phyloP scores from a whole-genome alignment of 2,797 vertebrate species.

The Melanotaenia parkinsoni region DNA sequence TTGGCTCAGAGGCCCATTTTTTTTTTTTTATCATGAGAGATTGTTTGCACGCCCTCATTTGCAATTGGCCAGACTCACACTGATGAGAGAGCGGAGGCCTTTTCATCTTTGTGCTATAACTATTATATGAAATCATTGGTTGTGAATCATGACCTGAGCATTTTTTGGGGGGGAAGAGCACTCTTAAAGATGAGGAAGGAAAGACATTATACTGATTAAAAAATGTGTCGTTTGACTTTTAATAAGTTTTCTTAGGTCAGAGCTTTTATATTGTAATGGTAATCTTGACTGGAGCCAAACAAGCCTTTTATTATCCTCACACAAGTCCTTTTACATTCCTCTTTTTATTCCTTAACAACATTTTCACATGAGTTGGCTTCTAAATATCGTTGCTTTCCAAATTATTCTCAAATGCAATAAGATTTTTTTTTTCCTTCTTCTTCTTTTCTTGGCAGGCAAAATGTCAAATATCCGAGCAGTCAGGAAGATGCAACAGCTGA shows the following conservation, averaged over 20 bases:
- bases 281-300: conserved; percentile 1
- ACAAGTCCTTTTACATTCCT: neutral
- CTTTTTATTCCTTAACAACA: neutral
- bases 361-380: conserved; percentile 1
- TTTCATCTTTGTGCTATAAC: conserved; percentile 54
- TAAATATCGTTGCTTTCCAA: conserved; percentile 20
- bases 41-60: conserved; percentile 39
- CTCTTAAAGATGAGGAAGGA: conserved; percentile 11
- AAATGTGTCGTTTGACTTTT: neutral
- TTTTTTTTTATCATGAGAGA: conserved; percentile 58
- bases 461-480: conserved; percentile 91
- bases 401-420: neutral
- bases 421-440: conserved; percentile 8
- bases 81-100: conserved; percentile 46
- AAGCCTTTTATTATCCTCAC: conserved; percentile 6
- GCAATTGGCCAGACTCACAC: conserved; percentile 55
- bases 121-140: conserved; percentile 47
- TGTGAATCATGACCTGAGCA: conserved; percentile 53
- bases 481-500: conserved; percentile 95
- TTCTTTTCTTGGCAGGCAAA: conserved; percentile 83
- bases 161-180: neutral
- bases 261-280: conserved; percentile 3
- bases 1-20: conserved; percentile 45
- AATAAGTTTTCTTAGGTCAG: neutral
- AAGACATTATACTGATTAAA: conserved; percentile 15